Base-by-base conservation (phyloP, 2,888 invertebrate species). In the Acrocera orbiculus region DNA sequence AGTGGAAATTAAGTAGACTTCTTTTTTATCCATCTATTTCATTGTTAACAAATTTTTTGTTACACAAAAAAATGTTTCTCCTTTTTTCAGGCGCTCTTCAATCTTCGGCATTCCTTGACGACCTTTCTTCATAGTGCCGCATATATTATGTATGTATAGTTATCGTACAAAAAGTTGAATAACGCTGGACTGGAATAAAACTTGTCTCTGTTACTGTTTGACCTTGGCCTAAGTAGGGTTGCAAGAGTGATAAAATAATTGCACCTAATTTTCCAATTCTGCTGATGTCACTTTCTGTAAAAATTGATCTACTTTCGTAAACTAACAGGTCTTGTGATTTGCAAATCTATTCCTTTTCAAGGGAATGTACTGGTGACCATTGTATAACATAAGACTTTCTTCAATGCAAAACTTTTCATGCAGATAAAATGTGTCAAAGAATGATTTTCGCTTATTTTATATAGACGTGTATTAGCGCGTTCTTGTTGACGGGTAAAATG, bases 221-320 rank as follows among this genome's bases (percentile, higher is more conserved):
- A 16, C 10, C 29, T 16, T 29, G 8, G 29, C 11, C 11, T 16
- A 29, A 16, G 11, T 29, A 29, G 6, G 29, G 29, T 29, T 16
- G 16, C 16, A 29, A 29, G 11, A 29, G 29, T 16, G 17, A 14
- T 13, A 29, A n/a, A n/a, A 29, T 11, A 29, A 14, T 17, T 7
- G 8, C 11, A 9, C 29, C 29, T 5, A 19, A 16, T 29, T 29
- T 29, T 29, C 29, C 29, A 29, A 16, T 16, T 16, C 15, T 16
- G 13, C 16, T 27, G 27, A 15, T 13, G 27, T 7, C 38, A 35
- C 30, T 27, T 29, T 32, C 22, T 37, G 37, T 26, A 15, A 38
- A 29, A n/a, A n/a, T n/a, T n/a, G n/a, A n/a, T n/a, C n/a, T n/a
- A n/a, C n/a, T n/a, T n/a, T n/a, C n/a, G n/a, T n/a, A n/a, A n/a